A percentile compares a stretch with the other conserved stretches of the same genome.
phyloP scores from a whole-genome alignment of 2,888 invertebrate genomes.

The Timema podura region DNA sequence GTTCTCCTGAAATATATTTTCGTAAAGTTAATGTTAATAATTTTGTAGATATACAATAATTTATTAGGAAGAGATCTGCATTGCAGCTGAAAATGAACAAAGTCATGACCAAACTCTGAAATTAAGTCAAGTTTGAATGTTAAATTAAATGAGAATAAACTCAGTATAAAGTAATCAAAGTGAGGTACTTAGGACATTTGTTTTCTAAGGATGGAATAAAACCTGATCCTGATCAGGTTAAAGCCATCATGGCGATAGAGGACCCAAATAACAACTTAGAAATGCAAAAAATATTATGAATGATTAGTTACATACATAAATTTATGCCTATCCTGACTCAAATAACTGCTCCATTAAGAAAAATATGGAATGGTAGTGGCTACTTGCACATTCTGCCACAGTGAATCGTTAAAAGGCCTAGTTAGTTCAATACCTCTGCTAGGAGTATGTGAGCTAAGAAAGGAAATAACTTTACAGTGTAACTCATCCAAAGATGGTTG shows the following conservation, averaged over 20 bases:
- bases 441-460: not conserved
- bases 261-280: not conserved
- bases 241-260: not conserved
- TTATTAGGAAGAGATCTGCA: not conserved
- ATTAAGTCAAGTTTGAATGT: not conserved
- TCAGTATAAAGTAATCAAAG: not conserved
- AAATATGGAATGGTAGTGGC: not conserved
- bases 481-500: not conserved
- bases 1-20: conserved; percentile 5
- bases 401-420: not conserved
- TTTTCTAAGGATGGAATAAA: not conserved
- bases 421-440: not conserved
- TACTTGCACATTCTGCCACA: not conserved
- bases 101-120: not conserved
- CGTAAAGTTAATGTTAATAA: not conserved
- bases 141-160: conserved; percentile 3
- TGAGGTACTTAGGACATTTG: not conserved
- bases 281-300: not conserved
- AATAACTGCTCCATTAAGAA: not conserved
- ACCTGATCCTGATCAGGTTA: not conserved
- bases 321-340: not conserved
- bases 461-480: too few relatives aligned
- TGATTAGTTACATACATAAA: not conserved
- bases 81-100: not conserved
- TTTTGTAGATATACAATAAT: not conserved